phyloP scores from a whole-genome alignment of 2,888 invertebrate species.

The Mimas tiliae region DNA sequence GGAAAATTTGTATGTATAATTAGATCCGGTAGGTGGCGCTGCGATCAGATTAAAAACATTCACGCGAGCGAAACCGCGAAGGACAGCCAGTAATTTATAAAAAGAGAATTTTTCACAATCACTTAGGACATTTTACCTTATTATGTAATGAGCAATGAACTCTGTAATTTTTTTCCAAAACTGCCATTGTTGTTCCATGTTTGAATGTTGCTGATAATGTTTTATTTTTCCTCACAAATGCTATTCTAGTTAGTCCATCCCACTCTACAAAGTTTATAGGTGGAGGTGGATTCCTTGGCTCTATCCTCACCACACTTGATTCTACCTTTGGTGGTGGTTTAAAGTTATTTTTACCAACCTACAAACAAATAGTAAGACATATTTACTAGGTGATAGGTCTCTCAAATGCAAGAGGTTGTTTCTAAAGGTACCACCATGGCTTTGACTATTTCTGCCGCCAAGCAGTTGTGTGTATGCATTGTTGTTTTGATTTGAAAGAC shows the following conservation, averaged over 20 bases:
- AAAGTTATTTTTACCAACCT: constrained; percentile 99
- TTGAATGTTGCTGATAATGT: constrained; percentile 96
- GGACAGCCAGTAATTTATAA: too few relatives aligned
- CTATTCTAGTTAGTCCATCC: constrained; percentile 98
- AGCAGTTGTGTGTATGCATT: too few relatives aligned
- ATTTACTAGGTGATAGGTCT: too few relatives aligned
- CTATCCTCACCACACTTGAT: constrained; percentile 98
- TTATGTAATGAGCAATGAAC: constrained; percentile 94
- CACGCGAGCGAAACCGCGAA: too few relatives aligned
- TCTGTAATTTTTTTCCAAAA: constrained; percentile 96
- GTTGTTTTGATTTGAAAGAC: too few relatives aligned
- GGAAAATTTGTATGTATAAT: too few relatives aligned
- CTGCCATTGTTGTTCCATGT: constrained; percentile 91
- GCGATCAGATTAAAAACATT: too few relatives aligned
- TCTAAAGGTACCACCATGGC: too few relatives aligned
- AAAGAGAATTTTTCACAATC: too few relatives aligned
- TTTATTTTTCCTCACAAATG: constrained; percentile 98
- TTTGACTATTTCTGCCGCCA: too few relatives aligned
- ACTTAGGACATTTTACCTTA: constrained; percentile 65
- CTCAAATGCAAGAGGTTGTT: too few relatives aligned
- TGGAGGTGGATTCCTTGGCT: constrained; percentile 98
- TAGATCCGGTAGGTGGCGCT: too few relatives aligned
- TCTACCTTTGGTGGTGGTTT: constrained; percentile 99
- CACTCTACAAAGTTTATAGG: constrained; percentile 98
- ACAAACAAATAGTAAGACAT: constrained; percentile 38